Base-by-base conservation (phyloP, 2,113 vertebrate species). In the Gallinago undulata region DNA sequence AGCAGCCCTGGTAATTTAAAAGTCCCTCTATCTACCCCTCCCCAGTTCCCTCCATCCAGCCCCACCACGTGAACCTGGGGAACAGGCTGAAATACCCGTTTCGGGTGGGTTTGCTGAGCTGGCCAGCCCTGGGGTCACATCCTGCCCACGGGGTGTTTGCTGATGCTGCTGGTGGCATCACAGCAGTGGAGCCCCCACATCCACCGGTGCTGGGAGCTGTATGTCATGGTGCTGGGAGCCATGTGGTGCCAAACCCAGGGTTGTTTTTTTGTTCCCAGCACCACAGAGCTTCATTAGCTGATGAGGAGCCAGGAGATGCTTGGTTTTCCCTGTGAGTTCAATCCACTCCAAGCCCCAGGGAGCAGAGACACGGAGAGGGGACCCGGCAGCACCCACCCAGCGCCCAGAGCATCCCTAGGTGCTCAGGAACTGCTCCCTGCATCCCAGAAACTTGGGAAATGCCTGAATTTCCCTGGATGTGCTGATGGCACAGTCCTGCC, bases 261-360 rank as follows among this genome's bases (percentile, higher is more conserved):
- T 41, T 11, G 13, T 43, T 43, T 14, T 16, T 24, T 28, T 21
- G 33, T 33, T 45, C 37, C 53, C 69, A 17, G 53, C 77, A 28
- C 37, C 55, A 45, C 4, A 9, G 33, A 68, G 33, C 39, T 53
- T 70, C 11, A 0, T 1, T 43, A 35, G 4, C 17, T 27, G 41
- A 8, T 23, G 50, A 17, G 48, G 48, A 47, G 45, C 53, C 4
- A 13, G 21, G 79, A 69, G n/a, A 16, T 24, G 35, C 60, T 39
- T 2, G 0, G 1, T 5, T 7, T 27, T 28, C 17, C 19, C 16
- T 30, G 13, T 6, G 3, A 67, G 6, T 59, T n/a, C 51, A 17
- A 27, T 21, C 24, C 41, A 13, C n/a, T 70, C 37, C 19, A 3
- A 53, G 74, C 55, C 14, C 33, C 2, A 0, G 39, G 27, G 27